Evolutionary conservation across 2,888 invertebrate species (phyloP).

Genomic region (Pasiphila rectangulata): DNA sequence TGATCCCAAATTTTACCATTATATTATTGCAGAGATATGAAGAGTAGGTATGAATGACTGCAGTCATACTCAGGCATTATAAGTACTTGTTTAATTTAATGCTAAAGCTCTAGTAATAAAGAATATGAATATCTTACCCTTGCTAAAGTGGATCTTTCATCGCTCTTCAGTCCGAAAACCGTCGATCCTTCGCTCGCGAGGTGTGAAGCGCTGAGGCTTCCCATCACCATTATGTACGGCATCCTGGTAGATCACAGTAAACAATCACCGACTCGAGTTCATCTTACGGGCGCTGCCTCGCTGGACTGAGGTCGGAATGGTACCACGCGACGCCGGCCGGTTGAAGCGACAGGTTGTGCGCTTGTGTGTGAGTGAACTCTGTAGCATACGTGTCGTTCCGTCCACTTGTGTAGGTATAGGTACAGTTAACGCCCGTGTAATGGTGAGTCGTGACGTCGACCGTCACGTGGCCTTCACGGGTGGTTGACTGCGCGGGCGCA

Average conservation of each 20-base stretch:
- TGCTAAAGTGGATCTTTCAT: constrained; percentile 61
- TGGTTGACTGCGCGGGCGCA: constrained; percentile 55
- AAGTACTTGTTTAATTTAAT: no score
- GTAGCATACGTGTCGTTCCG: constrained; percentile 44
- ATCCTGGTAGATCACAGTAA: constrained; percentile 44
- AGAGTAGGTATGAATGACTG: no score
- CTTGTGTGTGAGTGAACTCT: constrained; percentile 64
- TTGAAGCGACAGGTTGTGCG: constrained; percentile 50
- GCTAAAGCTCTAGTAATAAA: no score
- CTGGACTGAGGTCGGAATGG: constrained; percentile 31
- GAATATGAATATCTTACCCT: constrained; percentile 40
- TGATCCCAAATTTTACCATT: no score
- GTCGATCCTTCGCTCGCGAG: constrained; percentile 73
- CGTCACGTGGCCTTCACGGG: constrained; percentile 68
- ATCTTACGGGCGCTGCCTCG: constrained; percentile 44
- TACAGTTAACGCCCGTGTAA: constrained; percentile 38
- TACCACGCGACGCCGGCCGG: constrained; percentile 47
- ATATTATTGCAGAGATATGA: not conserved
- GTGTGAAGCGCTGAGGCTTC: constrained; percentile 67
- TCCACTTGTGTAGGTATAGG: constrained; percentile 28
- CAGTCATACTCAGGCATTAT: no score
- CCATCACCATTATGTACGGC: constrained; percentile 79
- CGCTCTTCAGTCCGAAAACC: constrained; percentile 73
- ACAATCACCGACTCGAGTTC: constrained; percentile 48
- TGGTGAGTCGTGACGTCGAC: constrained; percentile 54